These are phyloP conservation scores for Suricata suricatta DNA, from an alignment of 2,113 vertebrate genomes.

Conservation along the genomic window DNA sequence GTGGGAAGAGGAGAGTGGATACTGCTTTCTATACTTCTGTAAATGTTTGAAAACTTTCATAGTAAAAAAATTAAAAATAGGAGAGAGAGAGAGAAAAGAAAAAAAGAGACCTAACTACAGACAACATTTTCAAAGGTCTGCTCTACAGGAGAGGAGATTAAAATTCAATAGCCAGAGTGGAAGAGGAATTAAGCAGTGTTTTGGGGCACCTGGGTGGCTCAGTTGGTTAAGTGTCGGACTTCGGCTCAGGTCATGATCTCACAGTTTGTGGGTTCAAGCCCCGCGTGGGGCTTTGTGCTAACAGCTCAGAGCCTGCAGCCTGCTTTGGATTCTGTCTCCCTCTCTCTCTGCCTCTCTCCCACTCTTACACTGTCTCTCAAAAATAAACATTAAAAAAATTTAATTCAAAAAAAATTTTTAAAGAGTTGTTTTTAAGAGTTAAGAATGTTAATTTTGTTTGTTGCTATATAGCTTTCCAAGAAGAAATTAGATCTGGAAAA, in stretches of 20 bases:
- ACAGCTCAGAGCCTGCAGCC: too few relatives aligned
- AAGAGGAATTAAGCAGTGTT: background rate
- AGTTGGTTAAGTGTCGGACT: too few relatives aligned
- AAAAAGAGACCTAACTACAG: background rate
- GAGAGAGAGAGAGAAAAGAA: background rate
- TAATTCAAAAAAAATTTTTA: background rate
- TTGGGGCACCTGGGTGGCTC: too few relatives aligned
- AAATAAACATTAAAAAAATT: too few relatives aligned
- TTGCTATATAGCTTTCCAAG: background rate
- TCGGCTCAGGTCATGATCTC: too few relatives aligned
- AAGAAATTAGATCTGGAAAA: conserved; percentile 40
- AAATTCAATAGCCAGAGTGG: background rate
- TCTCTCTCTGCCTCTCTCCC: too few relatives aligned
- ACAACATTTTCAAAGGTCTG: conserved; percentile 3
- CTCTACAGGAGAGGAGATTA: background rate
- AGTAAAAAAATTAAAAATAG: background rate
- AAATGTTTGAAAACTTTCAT: background rate
- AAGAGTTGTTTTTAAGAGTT: background rate
- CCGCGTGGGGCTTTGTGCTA: too few relatives aligned
- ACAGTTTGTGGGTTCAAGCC: too few relatives aligned
- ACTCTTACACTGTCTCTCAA: too few relatives aligned
- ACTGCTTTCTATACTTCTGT: background rate
- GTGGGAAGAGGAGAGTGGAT: too few relatives aligned
- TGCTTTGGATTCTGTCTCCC: too few relatives aligned
- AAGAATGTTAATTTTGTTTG: conserved; percentile 44